phyloP scores from a whole-genome alignment of 2,888 invertebrate species.

The Leptopilina myrica region DNA sequence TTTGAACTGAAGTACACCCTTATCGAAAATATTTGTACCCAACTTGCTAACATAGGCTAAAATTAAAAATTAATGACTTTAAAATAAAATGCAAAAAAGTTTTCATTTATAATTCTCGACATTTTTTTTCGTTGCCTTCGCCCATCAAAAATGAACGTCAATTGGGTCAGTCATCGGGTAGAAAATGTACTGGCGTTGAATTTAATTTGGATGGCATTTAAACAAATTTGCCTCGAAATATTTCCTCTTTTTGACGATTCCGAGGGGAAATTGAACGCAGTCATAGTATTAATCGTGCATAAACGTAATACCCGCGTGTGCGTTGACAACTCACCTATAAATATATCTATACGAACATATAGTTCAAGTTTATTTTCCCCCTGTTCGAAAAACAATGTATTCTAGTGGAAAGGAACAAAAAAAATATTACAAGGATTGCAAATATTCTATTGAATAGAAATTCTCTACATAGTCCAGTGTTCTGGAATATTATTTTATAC shows the following conservation, averaged over 20 bases:
- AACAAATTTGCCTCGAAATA: slow-evolving; percentile 25
- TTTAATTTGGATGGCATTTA: slow-evolving; percentile 22
- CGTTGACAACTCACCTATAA: neutral
- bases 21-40: too few species aligned
- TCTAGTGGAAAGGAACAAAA: too few species aligned
- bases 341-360: neutral
- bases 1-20: too few species aligned
- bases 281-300: slow-evolving; percentile 10
- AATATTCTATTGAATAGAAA: too few species aligned
- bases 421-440: too few species aligned
- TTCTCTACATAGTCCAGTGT: neutral
- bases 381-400: neutral
- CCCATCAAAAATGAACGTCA: neutral
- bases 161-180: slow-evolving; percentile 7
- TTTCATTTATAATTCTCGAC: neutral
- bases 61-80: too few species aligned
- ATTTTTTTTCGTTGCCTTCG: neutral
- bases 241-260: slow-evolving; percentile 19
- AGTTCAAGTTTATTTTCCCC: neutral
- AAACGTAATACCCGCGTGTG: neutral
- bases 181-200: slow-evolving; percentile 6
- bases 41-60: neutral
- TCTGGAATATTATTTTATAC: slow-evolving; percentile 18
- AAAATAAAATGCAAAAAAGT: neutral
- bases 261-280: slow-evolving; percentile 32